Percentiles rank a stretch among this genome's conserved stretches.
phyloP scores from a whole-genome alignment of 2,797 vertebrate species.

The Acomys russatus region DNA sequence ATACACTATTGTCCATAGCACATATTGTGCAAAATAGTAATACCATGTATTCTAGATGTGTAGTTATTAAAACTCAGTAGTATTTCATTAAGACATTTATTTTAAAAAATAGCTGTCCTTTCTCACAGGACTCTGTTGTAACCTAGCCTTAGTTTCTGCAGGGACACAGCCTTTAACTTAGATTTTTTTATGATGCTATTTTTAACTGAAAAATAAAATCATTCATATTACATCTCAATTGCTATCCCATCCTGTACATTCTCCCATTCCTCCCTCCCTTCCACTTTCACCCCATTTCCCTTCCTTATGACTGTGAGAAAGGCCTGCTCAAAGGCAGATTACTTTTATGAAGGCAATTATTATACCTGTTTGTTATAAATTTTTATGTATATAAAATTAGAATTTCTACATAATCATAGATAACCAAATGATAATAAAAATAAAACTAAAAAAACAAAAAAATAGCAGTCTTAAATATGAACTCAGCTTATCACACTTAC shows the following conservation, averaged over 20 bases:
- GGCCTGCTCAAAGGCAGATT: background rate
- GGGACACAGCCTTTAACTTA: too few relatives aligned
- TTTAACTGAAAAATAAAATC: too few relatives aligned
- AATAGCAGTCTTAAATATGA: background rate
- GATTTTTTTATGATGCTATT: too few relatives aligned
- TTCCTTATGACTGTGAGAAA: background rate
- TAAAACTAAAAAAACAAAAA: constrained; percentile 44
- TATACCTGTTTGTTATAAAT: constrained; percentile 18
- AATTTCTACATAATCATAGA: constrained; percentile 11
- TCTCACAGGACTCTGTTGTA: too few relatives aligned
- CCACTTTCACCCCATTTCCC: too few relatives aligned
- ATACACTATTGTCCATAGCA: background rate
- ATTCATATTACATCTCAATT: too few relatives aligned
- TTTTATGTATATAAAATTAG: constrained; percentile 55
- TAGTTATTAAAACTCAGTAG: background rate
- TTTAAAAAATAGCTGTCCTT: background rate
- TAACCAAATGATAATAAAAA: constrained; percentile 58
- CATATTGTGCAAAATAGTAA: background rate
- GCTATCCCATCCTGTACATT: too few relatives aligned
- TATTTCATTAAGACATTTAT: background rate
- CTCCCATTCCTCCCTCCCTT: too few relatives aligned
- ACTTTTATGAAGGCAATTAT: constrained; percentile 55
- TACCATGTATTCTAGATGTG: background rate
- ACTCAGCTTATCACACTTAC: background rate
- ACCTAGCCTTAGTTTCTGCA: too few relatives aligned